Evolutionary conservation across 2,797 vertebrate genomes (phyloP).

Genomic region (Esox masquinongy): DNA sequence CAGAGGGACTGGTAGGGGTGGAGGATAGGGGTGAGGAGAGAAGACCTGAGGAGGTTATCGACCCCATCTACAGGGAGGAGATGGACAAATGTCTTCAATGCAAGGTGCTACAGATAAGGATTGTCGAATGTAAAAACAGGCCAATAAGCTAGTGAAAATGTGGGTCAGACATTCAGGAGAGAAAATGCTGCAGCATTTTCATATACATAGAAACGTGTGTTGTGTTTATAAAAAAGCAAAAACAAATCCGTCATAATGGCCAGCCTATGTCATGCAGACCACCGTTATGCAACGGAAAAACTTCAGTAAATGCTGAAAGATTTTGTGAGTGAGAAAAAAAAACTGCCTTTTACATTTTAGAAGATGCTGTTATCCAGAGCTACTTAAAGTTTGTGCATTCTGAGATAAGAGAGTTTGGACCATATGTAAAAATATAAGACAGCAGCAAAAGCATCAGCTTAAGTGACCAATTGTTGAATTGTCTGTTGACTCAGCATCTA

Average conservation of each 20-base stretch:
- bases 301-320: not conserved
- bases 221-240: not conserved
- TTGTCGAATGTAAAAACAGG: not conserved
- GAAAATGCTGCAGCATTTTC: not conserved
- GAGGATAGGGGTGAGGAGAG: not conserved
- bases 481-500: not conserved
- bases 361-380: not conserved
- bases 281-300: not conserved
- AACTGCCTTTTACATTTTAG: not conserved
- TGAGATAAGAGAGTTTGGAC: too few species aligned
- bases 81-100: not conserved
- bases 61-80: constrained; percentile 30
- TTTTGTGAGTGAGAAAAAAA: not conserved
- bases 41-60: constrained; percentile 8
- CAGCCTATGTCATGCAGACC: not conserved
- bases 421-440: not conserved
- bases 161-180: not conserved
- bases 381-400: too few species aligned
- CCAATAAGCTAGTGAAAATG: not conserved
- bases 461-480: not conserved
- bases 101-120: not conserved
- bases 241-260: not conserved
- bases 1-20: not conserved
- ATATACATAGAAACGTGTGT: not conserved
- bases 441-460: not conserved